Base-by-base conservation (phyloP, 92 coral and sea anemone species). In the Porites lobata region DNA sequence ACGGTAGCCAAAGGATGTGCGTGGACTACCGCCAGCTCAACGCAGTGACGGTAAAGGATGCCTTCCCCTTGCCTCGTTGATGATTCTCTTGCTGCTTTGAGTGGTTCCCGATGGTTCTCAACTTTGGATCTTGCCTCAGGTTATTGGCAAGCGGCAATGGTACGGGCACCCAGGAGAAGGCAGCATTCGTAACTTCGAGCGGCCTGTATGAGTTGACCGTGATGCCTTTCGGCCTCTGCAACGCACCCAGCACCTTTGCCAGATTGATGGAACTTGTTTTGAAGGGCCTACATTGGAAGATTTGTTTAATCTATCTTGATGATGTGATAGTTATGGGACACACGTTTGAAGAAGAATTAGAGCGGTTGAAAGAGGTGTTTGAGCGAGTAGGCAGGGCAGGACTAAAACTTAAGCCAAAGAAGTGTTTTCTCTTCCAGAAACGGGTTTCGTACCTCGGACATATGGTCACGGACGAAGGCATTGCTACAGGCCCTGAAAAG, bases 351-450 rank as follows among this genome's bases (percentile, higher is more conserved):
- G 32, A 29, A 1, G 32, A 29, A 29, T 29, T 29, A 29, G 32
- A 2, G 2, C 32, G 32, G 32, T 29, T 29, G 32, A 29, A 29
- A 1, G 32, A 29, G 32, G 32, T 1, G 32, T 29, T 29, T 3
- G 3, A 29, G 32, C 32, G 32, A 29, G 3, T 29, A 29, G 32
- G 3, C 2, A 29, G 32, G 32, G 32, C 32, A 20, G 92, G 80
- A 47, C 89, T 83, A 14, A 84, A 89, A 80, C 92, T 89, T 67
- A 84, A 84, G 65, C 89, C 92, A 8, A 63, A 77, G n/a, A 84
- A 84, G 66, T 84, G 84, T 77, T 22, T 68, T 50, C 80, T 38
- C 47, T 38, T 38, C 47, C 47, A 38, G 47, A 38, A 38, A 38
- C 47, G 47, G 47, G 47, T 38, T 84, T 22, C 57, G 50, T 84